These are phyloP conservation scores for Drosophila pachea DNA, from an alignment of 1,140 invertebrate genomes.

Conservation along the genomic window DNA sequence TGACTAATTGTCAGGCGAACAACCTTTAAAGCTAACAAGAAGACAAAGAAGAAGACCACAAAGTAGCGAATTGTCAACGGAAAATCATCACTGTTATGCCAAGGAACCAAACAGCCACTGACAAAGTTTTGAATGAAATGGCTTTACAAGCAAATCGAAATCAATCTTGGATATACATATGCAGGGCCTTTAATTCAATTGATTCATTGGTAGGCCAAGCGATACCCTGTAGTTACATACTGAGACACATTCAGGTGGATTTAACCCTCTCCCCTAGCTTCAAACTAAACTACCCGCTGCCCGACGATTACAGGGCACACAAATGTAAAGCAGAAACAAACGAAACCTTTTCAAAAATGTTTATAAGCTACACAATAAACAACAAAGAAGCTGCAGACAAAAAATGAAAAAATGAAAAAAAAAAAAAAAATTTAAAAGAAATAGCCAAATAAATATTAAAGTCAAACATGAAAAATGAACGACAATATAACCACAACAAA, in stretches of 20 bases:
- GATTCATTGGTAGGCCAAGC: neutral
- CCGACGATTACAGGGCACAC: neutral
- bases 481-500: constrained; percentile 17
- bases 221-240: constrained; percentile 8
- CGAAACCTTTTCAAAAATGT: constrained; percentile 16
- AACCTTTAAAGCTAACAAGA: constrained; percentile 33
- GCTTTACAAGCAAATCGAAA: constrained; percentile 30
- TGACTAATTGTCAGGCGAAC: constrained; percentile 58
- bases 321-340: constrained; percentile 35
- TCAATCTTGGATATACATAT: constrained; percentile 2
- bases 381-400: constrained; percentile 17
- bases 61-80: neutral
- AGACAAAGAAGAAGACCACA: constrained; percentile 2
- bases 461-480: constrained; percentile 10
- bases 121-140: constrained; percentile 26
- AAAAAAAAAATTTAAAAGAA: no score
- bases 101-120: neutral
- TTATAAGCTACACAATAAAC: constrained; percentile 29
- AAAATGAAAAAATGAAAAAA: neutral
- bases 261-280: no score
- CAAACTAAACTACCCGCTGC: no score
- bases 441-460: neutral
- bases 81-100: neutral
- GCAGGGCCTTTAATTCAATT: no score
- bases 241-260: no score